phyloP scores from a whole-genome alignment of 2,888 invertebrate genomes.

The Chloroclystis v-ata region DNA sequence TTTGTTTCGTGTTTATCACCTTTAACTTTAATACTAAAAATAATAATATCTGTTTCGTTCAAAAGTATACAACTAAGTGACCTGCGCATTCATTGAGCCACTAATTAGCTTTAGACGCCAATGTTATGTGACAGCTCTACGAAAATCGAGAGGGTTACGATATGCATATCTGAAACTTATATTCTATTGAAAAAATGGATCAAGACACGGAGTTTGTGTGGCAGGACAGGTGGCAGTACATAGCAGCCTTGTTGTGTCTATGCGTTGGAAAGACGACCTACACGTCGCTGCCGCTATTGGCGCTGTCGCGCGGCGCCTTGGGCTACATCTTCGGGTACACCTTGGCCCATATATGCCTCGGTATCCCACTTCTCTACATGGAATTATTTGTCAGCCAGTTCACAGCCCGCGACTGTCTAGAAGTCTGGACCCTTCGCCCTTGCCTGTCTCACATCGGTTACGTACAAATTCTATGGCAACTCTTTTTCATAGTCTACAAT shows the following conservation, averaged over 20 bases:
- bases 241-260: constrained; percentile 46
- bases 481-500: constrained; percentile 40
- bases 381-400: constrained; percentile 61
- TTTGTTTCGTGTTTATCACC: too few relatives aligned
- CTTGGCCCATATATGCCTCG: constrained; percentile 41
- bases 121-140: too few relatives aligned
- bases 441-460: constrained; percentile 60
- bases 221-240: constrained; percentile 34
- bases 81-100: too few relatives aligned
- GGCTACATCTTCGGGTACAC: constrained; percentile 43
- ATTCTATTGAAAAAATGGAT: too few relatives aligned
- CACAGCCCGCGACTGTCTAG: constrained; percentile 57
- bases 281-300: constrained; percentile 38
- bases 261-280: constrained; percentile 41
- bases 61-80: too few relatives aligned
- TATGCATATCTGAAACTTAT: too few relatives aligned
- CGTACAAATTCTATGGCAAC: constrained; percentile 49
- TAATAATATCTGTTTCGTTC: too few relatives aligned
- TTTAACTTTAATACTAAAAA: too few relatives aligned
- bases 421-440: constrained; percentile 54
- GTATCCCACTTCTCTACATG: constrained; percentile 63
- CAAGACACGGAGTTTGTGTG: constrained; percentile 23
- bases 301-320: constrained; percentile 41
- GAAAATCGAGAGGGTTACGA: too few relatives aligned
- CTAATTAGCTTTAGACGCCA: too few relatives aligned